Percentiles rank a stretch among this genome's conserved stretches.
Evolutionary conservation across 1,140 invertebrate genomes (phyloP).

Genomic region (Xylocopa sonorina): DNA sequence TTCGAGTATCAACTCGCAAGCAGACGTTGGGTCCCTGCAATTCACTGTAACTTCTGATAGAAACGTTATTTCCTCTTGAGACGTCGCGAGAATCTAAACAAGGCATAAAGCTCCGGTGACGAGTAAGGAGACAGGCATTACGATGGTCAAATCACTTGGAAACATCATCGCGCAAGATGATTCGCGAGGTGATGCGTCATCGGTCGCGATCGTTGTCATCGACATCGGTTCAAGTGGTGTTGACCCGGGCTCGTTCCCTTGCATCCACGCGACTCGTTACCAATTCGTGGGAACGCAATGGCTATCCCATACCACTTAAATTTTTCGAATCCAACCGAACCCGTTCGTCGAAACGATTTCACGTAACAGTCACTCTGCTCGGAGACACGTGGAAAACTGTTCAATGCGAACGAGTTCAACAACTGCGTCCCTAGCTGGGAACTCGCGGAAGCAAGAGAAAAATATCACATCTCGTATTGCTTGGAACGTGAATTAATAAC

Average conservation of each 20-base stretch:
- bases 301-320: slow-evolving; percentile 49
- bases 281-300: slow-evolving; percentile 64
- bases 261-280: slow-evolving; percentile 62
- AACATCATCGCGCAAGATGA: slow-evolving; percentile 66
- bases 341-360: not conserved
- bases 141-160: slow-evolving; percentile 53
- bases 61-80: no score
- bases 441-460: not conserved
- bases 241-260: slow-evolving; percentile 70
- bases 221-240: slow-evolving; percentile 76
- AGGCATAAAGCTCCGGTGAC: not conserved
- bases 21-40: no score
- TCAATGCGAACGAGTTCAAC: slow-evolving; percentile 10
- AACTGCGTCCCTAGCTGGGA: not conserved
- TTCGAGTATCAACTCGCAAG: no score
- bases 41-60: no score
- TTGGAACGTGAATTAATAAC: not conserved
- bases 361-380: not conserved
- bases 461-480: not conserved
- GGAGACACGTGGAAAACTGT: not conserved
- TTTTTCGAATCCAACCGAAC: not conserved
- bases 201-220: slow-evolving; percentile 67
- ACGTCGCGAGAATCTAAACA: not conserved
- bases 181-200: slow-evolving; percentile 73
- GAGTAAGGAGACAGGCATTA: slow-evolving; percentile 6